Evolutionary conservation across 2,797 vertebrate genomes (phyloP).

Genomic region (Sardinella longiceps): DNA sequence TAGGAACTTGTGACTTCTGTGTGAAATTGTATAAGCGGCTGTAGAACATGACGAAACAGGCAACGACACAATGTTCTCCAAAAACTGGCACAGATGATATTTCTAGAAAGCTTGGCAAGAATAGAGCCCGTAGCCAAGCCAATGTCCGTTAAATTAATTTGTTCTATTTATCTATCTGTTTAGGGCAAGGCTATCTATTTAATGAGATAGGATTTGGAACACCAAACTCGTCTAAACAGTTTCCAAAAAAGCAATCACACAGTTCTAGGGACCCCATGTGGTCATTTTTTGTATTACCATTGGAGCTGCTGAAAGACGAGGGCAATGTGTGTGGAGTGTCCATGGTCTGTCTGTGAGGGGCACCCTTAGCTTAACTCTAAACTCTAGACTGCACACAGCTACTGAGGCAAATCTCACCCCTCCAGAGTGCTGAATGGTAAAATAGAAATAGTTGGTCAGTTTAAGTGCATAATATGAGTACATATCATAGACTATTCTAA

Average conservation of each 20-base stretch:
- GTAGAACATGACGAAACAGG: neutral
- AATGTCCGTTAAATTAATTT: too few species aligned
- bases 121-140: neutral
- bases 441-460: neutral
- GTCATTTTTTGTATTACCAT: neutral
- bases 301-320: neutral
- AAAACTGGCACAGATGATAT: neutral
- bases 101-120: neutral
- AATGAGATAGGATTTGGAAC: too few species aligned
- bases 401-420: neutral
- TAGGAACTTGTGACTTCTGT: neutral
- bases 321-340: neutral
- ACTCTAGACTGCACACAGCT: neutral
- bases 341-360: slow-evolving; percentile 17
- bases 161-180: too few species aligned
- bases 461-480: too few species aligned
- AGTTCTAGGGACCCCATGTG: slow-evolving; percentile 6
- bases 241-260: neutral
- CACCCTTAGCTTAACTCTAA: neutral
- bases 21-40: neutral
- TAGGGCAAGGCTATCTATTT: too few species aligned
- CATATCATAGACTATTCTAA: too few species aligned
- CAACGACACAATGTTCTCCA: neutral
- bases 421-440: neutral
- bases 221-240: too few species aligned